Evolutionary conservation across 2,113 vertebrate genomes (phyloP), one percentile per base, ranked within the genome.

Genomic region (Chloropsis hardwickii): DNA sequence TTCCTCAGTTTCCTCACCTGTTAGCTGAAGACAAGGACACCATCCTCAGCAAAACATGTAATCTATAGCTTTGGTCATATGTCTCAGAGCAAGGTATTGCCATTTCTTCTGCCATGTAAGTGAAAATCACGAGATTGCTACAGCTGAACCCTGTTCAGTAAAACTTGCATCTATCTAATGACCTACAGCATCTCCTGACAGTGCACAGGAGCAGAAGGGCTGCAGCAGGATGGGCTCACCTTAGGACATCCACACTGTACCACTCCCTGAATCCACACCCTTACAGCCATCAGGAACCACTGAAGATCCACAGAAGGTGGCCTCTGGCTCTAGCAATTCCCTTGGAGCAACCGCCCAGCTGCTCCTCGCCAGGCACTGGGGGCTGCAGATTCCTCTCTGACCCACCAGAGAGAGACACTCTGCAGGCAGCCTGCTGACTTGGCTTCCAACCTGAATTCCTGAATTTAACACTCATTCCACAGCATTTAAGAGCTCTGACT

Each of bases 401-500:
- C 60, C 66, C 67, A 31, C 20, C 27, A 3, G 50, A 57, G 86
- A 88, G 58, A 86, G 54, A 47, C 10, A n/a, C 61, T 85, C 87
- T 80, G 81, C 90, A 83, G 85, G 74, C 79, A 94, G 90, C 81
- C 61, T 61, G 45, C 50, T 90, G 72, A 25, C 85, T 90, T 95
- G 93, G 92, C 92, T 93, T 39, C 42, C 51, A 45, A 56, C 9
- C 5, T 11, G 44, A 77, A 96, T 96, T 96, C 94, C 92, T 92
- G 74, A 83, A 58, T 90, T 94, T 83, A 70, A 67, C 44, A 19
- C 90, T 86, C 88, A 78, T 90, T 94, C 82, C 76, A 74, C 57
- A 78, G 9, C 14, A n/a, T 81, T 80, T 66, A 77, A 91, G 70
- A 87, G 71, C 29, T 77, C 58, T 84, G 78, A 83, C 84, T 87